Evolutionary conservation across 2,113 vertebrate genomes (phyloP), one percentile per base, ranked within the genome.

Genomic region (Entosphenus tridentatus): DNA sequence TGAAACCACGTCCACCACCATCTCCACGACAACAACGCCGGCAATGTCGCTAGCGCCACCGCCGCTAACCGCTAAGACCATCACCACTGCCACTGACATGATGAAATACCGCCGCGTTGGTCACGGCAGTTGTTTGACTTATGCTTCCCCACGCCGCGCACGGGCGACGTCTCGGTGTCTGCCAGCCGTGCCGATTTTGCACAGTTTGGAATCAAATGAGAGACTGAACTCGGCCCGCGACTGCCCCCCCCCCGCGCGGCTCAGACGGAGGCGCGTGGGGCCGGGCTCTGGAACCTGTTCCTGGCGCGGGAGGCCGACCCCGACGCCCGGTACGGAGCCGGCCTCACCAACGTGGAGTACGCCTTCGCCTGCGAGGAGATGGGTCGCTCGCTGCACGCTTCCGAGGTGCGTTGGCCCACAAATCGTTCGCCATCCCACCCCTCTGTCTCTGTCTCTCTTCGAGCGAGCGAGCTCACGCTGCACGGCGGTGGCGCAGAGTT

Each of bases 231-330:
- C 39, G 39, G 39, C 39, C 39, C 39, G 39, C 39, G 39, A 39
- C 39, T 7, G 39, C 21, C 21, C 39, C 39, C 39, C 39, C 39
- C 39, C 39, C 6, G 39, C 39, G 39, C 39, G 39, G 39, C 67
- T 21, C 62, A 81, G 81, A 75, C 72, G 56, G 77, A 80, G 68
- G 81, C 81, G 9, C 79, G 76, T 58, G 72, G 75, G 0, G 68
- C 78, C 72, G 78, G 79, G 11, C 78, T 81, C 14, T 83, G 81
- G 80, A 81, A 82, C 68, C 78, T 81, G 17, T 81, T 81, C 17
- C 70, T 81, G 12, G 78, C 80, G 1, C 16, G 77, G 67, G 79
- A 81, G 72, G 67, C 56, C 1, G 81, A 83, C 56, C 78, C 80
- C 0, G 74, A 78, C 70, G 68, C 62, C 67, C 78, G 76, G 16